phyloP scores from a whole-genome alignment of 1,140 invertebrate species.

The Galendromus occidentalis region DNA sequence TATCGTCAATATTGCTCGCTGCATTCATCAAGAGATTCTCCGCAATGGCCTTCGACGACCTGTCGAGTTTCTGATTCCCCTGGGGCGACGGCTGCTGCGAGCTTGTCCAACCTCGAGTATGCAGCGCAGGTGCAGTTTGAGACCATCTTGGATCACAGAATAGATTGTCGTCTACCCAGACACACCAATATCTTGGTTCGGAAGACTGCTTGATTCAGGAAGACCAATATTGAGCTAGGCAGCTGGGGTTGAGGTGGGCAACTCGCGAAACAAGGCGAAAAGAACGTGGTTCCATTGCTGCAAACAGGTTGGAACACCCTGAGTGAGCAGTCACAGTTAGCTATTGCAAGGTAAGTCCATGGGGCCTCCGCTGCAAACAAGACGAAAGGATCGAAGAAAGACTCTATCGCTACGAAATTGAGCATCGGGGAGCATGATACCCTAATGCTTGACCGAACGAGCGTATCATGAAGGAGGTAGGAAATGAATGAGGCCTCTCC shows the following conservation, averaged over 20 bases:
- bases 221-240: too few species aligned
- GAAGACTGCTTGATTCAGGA: too few species aligned
- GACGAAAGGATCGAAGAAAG: too few species aligned
- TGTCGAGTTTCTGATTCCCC: background rate
- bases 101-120: background rate
- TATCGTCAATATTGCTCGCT: background rate
- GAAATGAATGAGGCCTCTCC: too few species aligned
- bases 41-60: background rate
- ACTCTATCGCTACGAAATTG: too few species aligned
- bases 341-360: background rate
- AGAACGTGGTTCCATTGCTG: constrained; percentile 39
- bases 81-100: background rate
- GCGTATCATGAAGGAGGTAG: too few species aligned
- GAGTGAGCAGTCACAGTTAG: background rate
- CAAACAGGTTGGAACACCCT: constrained; percentile 41
- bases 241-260: constrained; percentile 29
- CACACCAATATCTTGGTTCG: too few species aligned
- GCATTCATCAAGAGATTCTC: background rate
- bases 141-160: background rate
- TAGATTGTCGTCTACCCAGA: too few species aligned
- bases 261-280: constrained; percentile 70
- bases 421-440: too few species aligned
- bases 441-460: too few species aligned
- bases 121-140: background rate
- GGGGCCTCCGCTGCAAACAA: background rate